Base-by-base conservation (phyloP, 2,113 vertebrate species). In the Bambusicola thoracicus region DNA sequence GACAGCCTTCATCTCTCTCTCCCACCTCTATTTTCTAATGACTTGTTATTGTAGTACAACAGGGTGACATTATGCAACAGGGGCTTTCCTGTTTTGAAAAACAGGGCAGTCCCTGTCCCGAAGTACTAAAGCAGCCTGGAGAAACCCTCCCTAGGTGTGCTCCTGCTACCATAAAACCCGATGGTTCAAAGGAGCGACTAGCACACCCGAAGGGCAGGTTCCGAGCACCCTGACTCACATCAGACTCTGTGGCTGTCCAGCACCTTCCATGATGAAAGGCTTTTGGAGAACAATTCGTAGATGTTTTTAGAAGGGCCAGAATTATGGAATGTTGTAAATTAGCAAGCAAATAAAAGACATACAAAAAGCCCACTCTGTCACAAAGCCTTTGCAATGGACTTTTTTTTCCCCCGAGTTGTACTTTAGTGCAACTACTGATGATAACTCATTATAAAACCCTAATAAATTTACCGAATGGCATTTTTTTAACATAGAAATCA, bases 391-490 rank as follows among this genome's bases (percentile, higher is more conserved):
- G 56, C 51, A 53, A 21, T 19, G 34, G 40, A 62, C 53, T 65
- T 61, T 83, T 62, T 74, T 87, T 48, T 80, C 85, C 77, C 85
- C 77, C 17, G 25, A 76, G 81, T 17, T 85, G 81, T 36, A 82
- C 70, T 89, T 91, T 67, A 92, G 87, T 74, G 74, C 69, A 93
- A 34, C 75, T 87, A 62, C 63, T 80, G 87, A 87, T 70, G 84
- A 87, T 93, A 93, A 92, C 79, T 89, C 85, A 66, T 75, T 93
- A 46, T 66, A 92, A 92, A 85, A 70, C 81, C 89, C 56, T 81
- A 96, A 94, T 92, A 96, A 95, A 95, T 95, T 93, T 81, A 53
- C 89, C 40, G 72, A 88, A 89, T 78, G 66, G 58, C 58, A 55
- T 81, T 70, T 83, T 29, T 83, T 82, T 89, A 24, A 59, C 22